phyloP scores from a whole-genome alignment of 2,113 vertebrate species.

The Labeo catla region DNA sequence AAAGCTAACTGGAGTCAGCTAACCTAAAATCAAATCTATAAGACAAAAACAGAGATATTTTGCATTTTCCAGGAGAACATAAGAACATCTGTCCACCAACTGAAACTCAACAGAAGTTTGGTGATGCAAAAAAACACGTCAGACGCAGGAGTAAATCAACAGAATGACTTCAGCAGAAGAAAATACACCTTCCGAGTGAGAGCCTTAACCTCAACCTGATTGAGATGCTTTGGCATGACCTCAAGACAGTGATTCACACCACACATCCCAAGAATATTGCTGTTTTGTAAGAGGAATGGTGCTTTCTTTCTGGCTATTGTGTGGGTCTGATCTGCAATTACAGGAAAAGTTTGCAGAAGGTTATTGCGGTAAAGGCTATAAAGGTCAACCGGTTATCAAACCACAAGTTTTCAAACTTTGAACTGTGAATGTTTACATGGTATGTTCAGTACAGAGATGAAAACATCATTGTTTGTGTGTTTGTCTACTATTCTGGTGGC shows the following conservation, averaged over 20 bases:
- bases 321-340: not conserved
- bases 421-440: not conserved
- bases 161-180: not conserved
- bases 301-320: conserved; percentile 7
- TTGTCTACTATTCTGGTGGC: too few species aligned
- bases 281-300: not conserved
- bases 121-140: too few species aligned
- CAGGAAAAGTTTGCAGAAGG: not conserved
- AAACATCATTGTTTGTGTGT: not conserved
- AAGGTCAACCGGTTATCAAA: conserved; percentile 18
- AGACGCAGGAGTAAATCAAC: not conserved
- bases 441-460: not conserved
- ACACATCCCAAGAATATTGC: not conserved
- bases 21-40: not conserved
- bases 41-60: not conserved
- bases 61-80: not conserved
- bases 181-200: not conserved
- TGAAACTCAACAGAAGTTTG: not conserved
- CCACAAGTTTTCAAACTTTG: not conserved
- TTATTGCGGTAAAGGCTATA: not conserved
- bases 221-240: conserved; percentile 2
- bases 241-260: not conserved
- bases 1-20: not conserved
- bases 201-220: not conserved
- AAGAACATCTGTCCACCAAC: not conserved